Base-by-base conservation (phyloP, 2,888 invertebrate species). In the Pterostichus madidus region DNA sequence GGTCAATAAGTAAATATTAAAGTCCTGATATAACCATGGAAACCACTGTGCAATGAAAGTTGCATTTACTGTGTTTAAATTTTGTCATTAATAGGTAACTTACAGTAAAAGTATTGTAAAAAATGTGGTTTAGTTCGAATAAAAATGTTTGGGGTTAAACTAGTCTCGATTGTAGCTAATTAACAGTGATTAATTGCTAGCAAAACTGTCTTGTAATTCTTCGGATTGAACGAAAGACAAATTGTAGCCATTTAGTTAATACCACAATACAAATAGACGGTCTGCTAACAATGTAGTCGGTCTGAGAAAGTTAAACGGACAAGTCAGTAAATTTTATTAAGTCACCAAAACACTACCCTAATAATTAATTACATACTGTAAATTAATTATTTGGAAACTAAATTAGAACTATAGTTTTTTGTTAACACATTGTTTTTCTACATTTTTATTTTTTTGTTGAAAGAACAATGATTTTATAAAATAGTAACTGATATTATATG, bases 181-280 rank as follows among this genome's bases (percentile, higher is more conserved):
- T 64, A 64, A 64, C 35, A 64, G 35, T 31, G 64, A 64, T 64
- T 64, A 64, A 64, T 64, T 64, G 64, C 64, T 64, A 35, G 64
- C 64, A 35, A n/a, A 64, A 64, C 64, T 64, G 64, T 64, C 64
- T 64, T 64, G 64, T 35, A 13, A 64, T 64, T 32, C 64, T 39
- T 64, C 64, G 64, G 39, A 64, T 64, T 35, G 64, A 39, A 7
- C n/a, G 5, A 64, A 64, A 64, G 64, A 64, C 64, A 35, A 64
- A 64, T 64, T 35, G 35, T 15, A 32, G 64, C 13, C 39, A 64
- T 64, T 64, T 64, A 39, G 35, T 39, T 64, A 64, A 64, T 64
- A 13, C 64, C 64, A 64, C 64, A 64, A 64, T 64, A 64, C 64
- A 64, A 64, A 61, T 61, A 61, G 61, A 64, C 64, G 59, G 59